These are phyloP conservation scores for Eupleurogrammus muticus DNA, from an alignment of 2,797 vertebrate genomes.

Conservation along the genomic window DNA sequence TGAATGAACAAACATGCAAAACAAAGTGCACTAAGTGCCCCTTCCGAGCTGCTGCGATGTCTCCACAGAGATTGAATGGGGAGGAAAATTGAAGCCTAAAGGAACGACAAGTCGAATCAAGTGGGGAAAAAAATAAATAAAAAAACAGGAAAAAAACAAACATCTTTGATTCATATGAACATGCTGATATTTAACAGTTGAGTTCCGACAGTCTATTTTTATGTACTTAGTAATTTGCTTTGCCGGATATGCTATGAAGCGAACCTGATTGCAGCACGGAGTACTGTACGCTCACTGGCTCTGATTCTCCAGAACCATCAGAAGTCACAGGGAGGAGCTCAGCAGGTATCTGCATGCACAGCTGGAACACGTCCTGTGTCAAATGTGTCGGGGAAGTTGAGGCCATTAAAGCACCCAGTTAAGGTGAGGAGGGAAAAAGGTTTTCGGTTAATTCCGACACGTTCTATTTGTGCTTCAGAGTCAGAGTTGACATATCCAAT, in stretches of 20 bases:
- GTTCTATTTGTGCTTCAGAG: too few relatives aligned
- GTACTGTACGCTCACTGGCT: background rate
- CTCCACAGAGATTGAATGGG: conserved; percentile 5
- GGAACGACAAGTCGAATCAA: conserved; percentile 2
- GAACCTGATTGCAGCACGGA: background rate
- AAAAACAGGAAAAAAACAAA: background rate
- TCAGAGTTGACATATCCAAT: too few relatives aligned
- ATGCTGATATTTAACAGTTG: background rate
- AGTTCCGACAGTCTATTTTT: background rate
- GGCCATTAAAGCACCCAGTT: background rate
- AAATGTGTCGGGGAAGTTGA: background rate
- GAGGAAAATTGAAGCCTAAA: conserved; percentile 8
- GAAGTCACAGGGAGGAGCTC: background rate
- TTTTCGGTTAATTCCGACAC: too few relatives aligned
- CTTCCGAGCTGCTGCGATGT: conserved; percentile 9
- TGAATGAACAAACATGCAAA: conserved; percentile 41
- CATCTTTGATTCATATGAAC: conserved; percentile 9
- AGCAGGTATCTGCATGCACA: background rate
- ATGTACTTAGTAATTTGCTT: background rate
- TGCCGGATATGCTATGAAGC: background rate
- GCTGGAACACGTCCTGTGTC: background rate
- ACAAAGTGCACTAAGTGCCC: conserved; percentile 6
- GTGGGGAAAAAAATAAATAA: background rate
- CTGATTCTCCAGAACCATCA: conserved; percentile 11
- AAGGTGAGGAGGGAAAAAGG: too few relatives aligned